phyloP scores from a whole-genome alignment of 2,888 invertebrate species.

The Apoderus coryli region DNA sequence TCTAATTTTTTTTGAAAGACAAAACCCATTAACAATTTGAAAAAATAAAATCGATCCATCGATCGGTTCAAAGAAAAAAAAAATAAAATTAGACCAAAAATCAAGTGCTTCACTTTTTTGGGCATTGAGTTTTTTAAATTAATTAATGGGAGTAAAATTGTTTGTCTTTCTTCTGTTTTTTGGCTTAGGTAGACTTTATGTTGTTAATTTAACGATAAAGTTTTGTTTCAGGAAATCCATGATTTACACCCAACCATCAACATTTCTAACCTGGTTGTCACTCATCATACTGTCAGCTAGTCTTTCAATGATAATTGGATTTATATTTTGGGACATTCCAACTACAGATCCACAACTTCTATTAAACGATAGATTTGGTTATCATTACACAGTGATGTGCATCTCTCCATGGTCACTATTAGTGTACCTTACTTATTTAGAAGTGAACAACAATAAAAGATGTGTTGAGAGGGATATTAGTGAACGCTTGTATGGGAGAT shows the following conservation, averaged over 20 bases:
- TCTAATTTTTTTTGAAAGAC: too few relatives aligned
- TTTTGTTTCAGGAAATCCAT: slow-evolving; percentile 41
- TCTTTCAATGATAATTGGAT: slow-evolving; percentile 70
- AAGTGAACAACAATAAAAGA: slow-evolving; percentile 40
- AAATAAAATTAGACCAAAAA: too few relatives aligned
- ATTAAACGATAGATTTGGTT: slow-evolving; percentile 57
- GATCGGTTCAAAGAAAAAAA: too few relatives aligned
- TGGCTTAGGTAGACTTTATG: too few relatives aligned
- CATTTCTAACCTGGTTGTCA: slow-evolving; percentile 63
- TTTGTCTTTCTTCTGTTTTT: too few relatives aligned
- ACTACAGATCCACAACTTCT: slow-evolving; percentile 57
- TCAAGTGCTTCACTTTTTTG: too few relatives aligned
- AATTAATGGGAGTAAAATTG: too few relatives aligned
- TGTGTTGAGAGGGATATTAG: slow-evolving; percentile 68
- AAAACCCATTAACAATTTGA: too few relatives aligned
- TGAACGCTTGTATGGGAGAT: slow-evolving; percentile 65
- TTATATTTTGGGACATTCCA: slow-evolving; percentile 81
- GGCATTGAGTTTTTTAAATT: too few relatives aligned
- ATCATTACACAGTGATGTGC: slow-evolving; percentile 70
- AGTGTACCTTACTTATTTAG: slow-evolving; percentile 44
- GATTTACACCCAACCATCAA: slow-evolving; percentile 75
- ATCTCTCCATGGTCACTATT: slow-evolving; percentile 66
- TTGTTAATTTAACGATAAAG: slow-evolving; percentile 2
- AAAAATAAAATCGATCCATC: too few relatives aligned
- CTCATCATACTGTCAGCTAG: slow-evolving; percentile 66